Evolutionary conservation across 2,888 invertebrate genomes (phyloP).

Genomic region (Camptogramma bilineatum): DNA sequence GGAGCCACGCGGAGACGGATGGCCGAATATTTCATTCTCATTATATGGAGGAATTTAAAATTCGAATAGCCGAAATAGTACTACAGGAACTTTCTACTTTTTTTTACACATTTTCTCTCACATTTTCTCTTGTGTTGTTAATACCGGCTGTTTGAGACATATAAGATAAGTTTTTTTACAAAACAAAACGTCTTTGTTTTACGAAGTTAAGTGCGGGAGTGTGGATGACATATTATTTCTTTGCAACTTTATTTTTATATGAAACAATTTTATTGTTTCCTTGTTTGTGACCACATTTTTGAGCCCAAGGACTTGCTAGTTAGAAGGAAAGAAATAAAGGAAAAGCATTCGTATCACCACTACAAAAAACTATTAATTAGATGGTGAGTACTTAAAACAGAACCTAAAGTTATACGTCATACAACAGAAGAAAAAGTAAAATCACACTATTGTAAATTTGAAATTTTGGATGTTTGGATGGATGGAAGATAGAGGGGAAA

Average conservation of each 20-base stretch:
- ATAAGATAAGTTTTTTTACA: neutral
- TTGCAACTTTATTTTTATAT: neutral
- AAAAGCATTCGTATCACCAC: too few relatives aligned
- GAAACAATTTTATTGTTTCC: too few relatives aligned
- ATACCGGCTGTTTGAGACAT: neutral
- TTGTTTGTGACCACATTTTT: too few relatives aligned
- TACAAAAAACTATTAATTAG: too few relatives aligned
- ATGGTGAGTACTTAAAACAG: too few relatives aligned
- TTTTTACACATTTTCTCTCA: neutral
- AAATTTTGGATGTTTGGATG: too few relatives aligned
- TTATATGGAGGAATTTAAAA: slow-evolving; percentile 11
- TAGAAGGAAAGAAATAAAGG: too few relatives aligned
- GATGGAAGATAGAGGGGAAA: too few relatives aligned
- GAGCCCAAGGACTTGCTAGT: too few relatives aligned
- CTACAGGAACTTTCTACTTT: neutral
- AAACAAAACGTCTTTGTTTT: neutral
- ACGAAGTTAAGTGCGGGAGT: neutral
- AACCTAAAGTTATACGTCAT: too few relatives aligned
- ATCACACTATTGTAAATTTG: too few relatives aligned
- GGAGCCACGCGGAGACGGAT: slow-evolving; percentile 38
- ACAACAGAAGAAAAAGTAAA: too few relatives aligned
- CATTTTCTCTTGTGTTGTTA: neutral
- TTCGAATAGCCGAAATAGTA: slow-evolving; percentile 1
- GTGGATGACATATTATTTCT: neutral
- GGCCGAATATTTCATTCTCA: slow-evolving; percentile 33